Evolutionary conservation across 2,888 invertebrate genomes (phyloP), one percentile per base, ranked within the genome.

Genomic region (Hoplodrina blanda): DNA sequence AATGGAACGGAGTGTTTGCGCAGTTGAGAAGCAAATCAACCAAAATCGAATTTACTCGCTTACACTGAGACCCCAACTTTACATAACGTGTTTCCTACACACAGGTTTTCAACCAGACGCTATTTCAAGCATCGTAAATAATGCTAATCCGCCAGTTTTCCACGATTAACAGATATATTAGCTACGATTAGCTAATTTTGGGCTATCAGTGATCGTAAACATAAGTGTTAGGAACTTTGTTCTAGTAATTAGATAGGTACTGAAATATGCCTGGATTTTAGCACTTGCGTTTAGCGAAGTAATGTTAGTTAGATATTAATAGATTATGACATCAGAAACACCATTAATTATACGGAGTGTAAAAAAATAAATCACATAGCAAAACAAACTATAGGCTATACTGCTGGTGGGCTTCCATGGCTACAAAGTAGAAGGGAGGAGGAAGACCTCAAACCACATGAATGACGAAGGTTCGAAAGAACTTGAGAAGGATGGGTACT

Each of bases 141-240:
- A 63, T 76, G 67, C 20, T 85, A 83, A 85, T 67, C 74, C 74
- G n/a, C 46, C 33, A 69, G 78, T 80, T 77, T 78, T 73, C 59
- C 68, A 64, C 57, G 78, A 82, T 80, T 79, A 82, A 72, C 73
- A 65, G 41, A 69, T 75, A 71, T 77, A 68, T 83, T 79, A 75
- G 59, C 44, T 2, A 70, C 61, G 75, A 78, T 81, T 78, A 83
- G 67, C 73, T 30, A 73, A 78, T 81, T 80, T 70, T 69, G 11
- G 60, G 30, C 53, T 68, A 69, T 67, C 53, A 68, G 55, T 19
- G 54, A 55, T 56, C 20, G 73, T 78, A 73, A 73, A 73, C 62
- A 60, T 46, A n/a, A 25, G 62, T 53, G 60, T 67, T 50, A 46
- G 59, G 49, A 55, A 64, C 37, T 61, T 63, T 59, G 52, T 56